Evolutionary conservation across 2,888 invertebrate genomes (phyloP), one percentile per base, ranked within the genome.

Genomic region (Ornithoptera alexandrae): DNA sequence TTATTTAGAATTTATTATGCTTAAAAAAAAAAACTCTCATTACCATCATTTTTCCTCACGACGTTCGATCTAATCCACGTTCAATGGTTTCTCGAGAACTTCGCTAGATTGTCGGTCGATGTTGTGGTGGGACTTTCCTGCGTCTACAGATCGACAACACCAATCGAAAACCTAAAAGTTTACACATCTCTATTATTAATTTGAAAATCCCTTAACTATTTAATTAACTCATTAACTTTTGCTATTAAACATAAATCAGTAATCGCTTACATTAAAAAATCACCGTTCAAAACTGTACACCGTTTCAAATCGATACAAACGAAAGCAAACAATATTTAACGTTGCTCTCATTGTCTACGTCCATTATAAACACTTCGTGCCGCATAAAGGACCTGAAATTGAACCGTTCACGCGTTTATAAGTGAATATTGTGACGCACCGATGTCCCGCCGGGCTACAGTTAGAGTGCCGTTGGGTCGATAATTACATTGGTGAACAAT

Each of bases 401-500:
- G 77, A 46, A 61, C 56, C 42, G 67, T 84, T 84, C 81, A 86
- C 83, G 88, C 83, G 71, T 81, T 81, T 85, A 80, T 79, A 70
- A 65, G 50, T 69, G 71, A 69, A 79, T 73, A 85, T 84, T 87
- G 85, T 87, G 71, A 69, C 60, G 73, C 73, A 83, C 60, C 60
- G 62, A 80, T 77, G 74, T 77, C 92, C 91, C 85, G 89, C 89
- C 77, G 86, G 69, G 89, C 86, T 79, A 91, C 92, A 88, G 92
- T 90, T 90, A 90, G 65, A 76, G 78, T 70, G 77, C 82, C 75
- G 81, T 85, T 86, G 81, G 78, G 75, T 79, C 83, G 82, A 90
- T 92, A 89, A 91, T 91, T 86, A 91, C 85, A 81, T 85, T 88
- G 90, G 91, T 90, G 85, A 88, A 77, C 81, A 84, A 84, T 84